Conservation (phyloP, 2,888 invertebrate species). For the Oasisia sp. region DNA sequence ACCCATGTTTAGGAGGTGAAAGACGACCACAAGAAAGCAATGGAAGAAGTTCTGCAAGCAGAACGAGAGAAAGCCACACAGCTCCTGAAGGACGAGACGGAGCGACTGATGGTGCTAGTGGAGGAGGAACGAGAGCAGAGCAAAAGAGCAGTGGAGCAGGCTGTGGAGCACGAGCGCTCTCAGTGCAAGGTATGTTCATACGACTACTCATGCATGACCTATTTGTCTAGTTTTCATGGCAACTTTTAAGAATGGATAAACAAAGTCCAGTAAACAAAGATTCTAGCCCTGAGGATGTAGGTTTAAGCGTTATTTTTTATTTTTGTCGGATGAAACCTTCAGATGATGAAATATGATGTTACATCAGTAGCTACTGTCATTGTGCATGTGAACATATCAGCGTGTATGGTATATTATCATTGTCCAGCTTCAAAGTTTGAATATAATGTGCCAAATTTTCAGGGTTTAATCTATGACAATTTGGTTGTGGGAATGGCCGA, state of each 20-base stretch:
- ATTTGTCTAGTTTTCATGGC: neutral
- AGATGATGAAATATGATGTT: too few species aligned
- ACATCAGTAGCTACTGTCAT: too few species aligned
- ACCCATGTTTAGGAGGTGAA: neutral
- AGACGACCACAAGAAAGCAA: constrained; percentile 18
- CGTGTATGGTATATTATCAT: too few species aligned
- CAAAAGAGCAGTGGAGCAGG: constrained; percentile 33
- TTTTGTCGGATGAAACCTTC: too few species aligned
- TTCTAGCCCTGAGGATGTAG: too few species aligned
- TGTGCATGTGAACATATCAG: too few species aligned
- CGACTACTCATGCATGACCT: neutral
- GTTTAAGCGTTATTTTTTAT: too few species aligned
- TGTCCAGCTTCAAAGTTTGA: too few species aligned
- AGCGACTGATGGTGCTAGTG: constrained; percentile 35
- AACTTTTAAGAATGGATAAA: neutral
- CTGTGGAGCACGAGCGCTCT: constrained; percentile 37
- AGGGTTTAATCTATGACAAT: too few species aligned
- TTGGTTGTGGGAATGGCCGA: too few species aligned
- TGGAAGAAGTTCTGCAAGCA: constrained; percentile 35
- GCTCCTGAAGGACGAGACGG: constrained; percentile 41
- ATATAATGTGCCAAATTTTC: too few species aligned
- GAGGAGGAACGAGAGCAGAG: constrained; percentile 38
- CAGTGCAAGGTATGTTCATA: constrained; percentile 35
- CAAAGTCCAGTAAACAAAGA: too few species aligned
- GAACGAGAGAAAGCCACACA: constrained; percentile 40